Percentiles rank a stretch among this genome's conserved stretches.
Conservation (phyloP, 1,140 invertebrate species). For the Sinella curviseta region DNA sequence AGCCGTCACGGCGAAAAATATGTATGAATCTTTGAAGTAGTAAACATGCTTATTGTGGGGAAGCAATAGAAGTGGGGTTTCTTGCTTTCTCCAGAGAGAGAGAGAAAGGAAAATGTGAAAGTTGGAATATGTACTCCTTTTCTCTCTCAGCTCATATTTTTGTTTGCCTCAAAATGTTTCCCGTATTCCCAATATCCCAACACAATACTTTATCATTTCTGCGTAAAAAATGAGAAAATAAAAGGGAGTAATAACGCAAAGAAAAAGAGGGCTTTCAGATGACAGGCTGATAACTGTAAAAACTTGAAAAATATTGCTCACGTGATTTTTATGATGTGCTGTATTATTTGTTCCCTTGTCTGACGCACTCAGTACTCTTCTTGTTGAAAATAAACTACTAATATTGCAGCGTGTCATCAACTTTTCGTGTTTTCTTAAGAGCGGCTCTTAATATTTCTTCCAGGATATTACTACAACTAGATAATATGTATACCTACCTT, state of each 20-base stretch:
- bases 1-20: too few species aligned
- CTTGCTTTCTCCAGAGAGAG: background rate
- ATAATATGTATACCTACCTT: too few species aligned
- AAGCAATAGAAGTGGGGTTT: background rate
- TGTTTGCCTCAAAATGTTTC: constrained; percentile 2
- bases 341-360: background rate
- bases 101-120: too few species aligned
- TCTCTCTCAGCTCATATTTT: background rate
- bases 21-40: too few species aligned
- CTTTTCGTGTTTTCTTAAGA: too few species aligned
- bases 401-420: too few species aligned
- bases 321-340: constrained; percentile 1
- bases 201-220: constrained; percentile 5
- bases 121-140: too few species aligned
- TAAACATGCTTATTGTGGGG: too few species aligned
- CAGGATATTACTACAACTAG: too few species aligned
- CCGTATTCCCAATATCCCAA: constrained; percentile 2
- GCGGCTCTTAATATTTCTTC: too few species aligned
- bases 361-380: too few species aligned
- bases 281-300: constrained; percentile 1
- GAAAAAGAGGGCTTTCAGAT: background rate
- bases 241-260: background rate
- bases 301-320: background rate
- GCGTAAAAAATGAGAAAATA: background rate
- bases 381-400: too few species aligned